These are phyloP conservation scores for Cactoblastis cactorum DNA, from an alignment of 2,888 invertebrate species.

Conservation along the genomic window DNA sequence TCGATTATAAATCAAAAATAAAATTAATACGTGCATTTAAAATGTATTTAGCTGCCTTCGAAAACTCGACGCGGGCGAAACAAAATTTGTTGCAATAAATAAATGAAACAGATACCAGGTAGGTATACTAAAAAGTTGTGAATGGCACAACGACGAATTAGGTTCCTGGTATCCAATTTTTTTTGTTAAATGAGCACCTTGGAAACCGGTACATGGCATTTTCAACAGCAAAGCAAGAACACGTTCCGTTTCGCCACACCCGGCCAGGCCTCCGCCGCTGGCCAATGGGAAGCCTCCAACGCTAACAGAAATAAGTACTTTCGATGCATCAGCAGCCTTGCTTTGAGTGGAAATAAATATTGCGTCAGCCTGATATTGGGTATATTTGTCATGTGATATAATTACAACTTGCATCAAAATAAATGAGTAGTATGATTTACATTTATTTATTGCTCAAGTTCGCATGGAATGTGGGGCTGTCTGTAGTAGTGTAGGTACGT, in stretches of 20 bases:
- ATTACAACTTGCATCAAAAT: neutral
- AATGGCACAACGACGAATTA: neutral
- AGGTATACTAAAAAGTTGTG: neutral
- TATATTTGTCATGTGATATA: neutral
- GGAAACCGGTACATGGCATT: constrained; percentile 35
- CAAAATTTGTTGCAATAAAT: neutral
- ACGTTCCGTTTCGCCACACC: constrained; percentile 70
- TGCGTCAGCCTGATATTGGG: constrained; percentile 41
- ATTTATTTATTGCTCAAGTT: too few species aligned
- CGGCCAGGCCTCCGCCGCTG: constrained; percentile 64
- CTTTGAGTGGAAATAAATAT: constrained; percentile 40
- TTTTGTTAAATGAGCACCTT: constrained; percentile 38
- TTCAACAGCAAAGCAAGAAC: constrained; percentile 37
- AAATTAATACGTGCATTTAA: constrained; percentile 21
- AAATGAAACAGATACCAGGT: neutral
- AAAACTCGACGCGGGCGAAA: neutral
- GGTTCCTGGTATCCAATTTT: constrained; percentile 40
- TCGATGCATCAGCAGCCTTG: constrained; percentile 67
- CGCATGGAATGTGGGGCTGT: too few species aligned
- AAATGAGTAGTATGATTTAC: too few species aligned
- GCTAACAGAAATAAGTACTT: constrained; percentile 58
- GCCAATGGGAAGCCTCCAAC: constrained; percentile 61
- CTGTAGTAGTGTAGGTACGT: too few species aligned
- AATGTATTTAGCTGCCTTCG: constrained; percentile 25
- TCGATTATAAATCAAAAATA: constrained; percentile 28